Percentiles rank a stretch among this genome's conserved stretches.
These are phyloP conservation scores for Cephus pygmeus DNA, from an alignment of 2,888 invertebrate species.

Conservation along the genomic window DNA sequence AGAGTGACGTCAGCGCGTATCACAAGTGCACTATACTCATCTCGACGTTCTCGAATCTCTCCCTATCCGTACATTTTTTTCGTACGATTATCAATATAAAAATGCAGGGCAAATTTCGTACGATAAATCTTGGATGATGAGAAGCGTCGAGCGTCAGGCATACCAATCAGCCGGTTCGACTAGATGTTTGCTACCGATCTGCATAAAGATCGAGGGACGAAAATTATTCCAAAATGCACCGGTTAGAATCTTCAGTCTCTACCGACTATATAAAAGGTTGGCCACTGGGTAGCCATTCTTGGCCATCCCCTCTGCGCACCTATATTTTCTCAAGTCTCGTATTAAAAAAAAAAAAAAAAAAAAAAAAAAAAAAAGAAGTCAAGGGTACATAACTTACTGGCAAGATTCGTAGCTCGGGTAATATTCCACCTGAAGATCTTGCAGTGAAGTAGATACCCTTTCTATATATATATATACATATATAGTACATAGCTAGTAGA, in stretches of 20 bases:
- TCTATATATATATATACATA: neutral
- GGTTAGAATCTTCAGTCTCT: slow-evolving; percentile 7
- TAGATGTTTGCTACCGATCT: slow-evolving; percentile 59
- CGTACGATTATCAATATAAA: slow-evolving; percentile 54
- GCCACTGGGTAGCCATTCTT: neutral
- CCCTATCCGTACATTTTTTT: slow-evolving; percentile 1
- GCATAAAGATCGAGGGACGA: slow-evolving; percentile 56
- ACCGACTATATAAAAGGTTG: neutral
- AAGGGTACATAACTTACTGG: neutral
- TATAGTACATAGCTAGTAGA: neutral
- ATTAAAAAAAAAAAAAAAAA: neutral
- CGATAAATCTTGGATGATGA: slow-evolving; percentile 58
- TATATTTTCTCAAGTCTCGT: neutral
- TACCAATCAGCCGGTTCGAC: slow-evolving; percentile 58
- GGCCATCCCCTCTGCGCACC: neutral
- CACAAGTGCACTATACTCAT: neutral
- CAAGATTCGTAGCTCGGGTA: neutral
- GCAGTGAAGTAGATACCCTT: neutral
- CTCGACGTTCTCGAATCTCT: neutral
- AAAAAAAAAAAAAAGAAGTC: neutral
- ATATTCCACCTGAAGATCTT: neutral
- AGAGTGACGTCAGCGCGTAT: neutral
- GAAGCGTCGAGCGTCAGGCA: slow-evolving; percentile 44
- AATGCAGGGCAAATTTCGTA: slow-evolving; percentile 52
- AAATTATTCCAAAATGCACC: slow-evolving; percentile 49